Conservation (phyloP, 2,888 invertebrate species). For the Sarcophaga variegata region DNA sequence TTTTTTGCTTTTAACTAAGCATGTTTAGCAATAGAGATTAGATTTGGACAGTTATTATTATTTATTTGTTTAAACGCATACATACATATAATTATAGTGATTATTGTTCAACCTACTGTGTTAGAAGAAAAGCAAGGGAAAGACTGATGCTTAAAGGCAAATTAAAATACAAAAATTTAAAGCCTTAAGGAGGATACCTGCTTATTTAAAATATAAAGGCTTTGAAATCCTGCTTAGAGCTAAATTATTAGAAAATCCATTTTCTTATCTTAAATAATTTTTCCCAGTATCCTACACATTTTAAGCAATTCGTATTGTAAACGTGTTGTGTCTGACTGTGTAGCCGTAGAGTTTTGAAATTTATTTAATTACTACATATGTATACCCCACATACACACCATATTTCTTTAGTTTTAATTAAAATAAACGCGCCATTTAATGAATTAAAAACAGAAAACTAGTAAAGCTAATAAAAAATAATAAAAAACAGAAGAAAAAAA, state of each 20-base stretch:
- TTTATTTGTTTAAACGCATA: slow-evolving; percentile 32
- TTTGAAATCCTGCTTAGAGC: too few species aligned
- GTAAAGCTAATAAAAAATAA: too few species aligned
- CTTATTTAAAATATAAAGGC: too few species aligned
- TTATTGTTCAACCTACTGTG: slow-evolving; percentile 20
- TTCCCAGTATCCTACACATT: not conserved
- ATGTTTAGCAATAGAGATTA: slow-evolving; percentile 51
- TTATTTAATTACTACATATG: slow-evolving; percentile 47
- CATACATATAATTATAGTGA: slow-evolving; percentile 48
- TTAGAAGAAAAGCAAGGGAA: too few species aligned
- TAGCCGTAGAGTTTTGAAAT: slow-evolving; percentile 27
- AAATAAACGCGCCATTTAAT: slow-evolving; percentile 61
- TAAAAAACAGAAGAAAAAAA: not conserved
- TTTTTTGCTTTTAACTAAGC: not conserved
- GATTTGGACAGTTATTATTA: slow-evolving; percentile 29
- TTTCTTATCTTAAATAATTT: not conserved
- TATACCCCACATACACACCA: not conserved
- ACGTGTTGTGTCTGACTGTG: slow-evolving; percentile 4
- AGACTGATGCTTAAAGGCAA: too few species aligned
- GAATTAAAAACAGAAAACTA: not conserved
- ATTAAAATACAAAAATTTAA: too few species aligned
- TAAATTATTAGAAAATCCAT: not conserved
- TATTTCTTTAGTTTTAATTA: slow-evolving; percentile 58
- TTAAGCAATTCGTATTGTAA: not conserved
- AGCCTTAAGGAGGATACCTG: too few species aligned